These are phyloP conservation scores for Zaprionus kolodkinae DNA, from an alignment of 1,140 invertebrate species.

Conservation along the genomic window DNA sequence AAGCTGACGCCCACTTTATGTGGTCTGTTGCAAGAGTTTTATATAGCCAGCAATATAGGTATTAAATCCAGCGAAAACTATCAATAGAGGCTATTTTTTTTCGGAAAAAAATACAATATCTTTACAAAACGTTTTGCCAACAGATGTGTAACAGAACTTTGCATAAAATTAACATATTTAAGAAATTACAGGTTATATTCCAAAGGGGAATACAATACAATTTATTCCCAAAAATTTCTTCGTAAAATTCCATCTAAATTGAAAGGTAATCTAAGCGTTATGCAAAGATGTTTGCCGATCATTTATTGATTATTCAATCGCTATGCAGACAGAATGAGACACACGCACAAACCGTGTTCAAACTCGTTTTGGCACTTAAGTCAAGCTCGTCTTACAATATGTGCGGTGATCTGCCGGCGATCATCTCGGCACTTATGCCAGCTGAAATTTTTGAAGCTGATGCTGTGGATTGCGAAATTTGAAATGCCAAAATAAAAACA, in stretches of 20 bases:
- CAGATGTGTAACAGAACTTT: neutral
- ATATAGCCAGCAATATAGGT: neutral
- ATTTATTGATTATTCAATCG: constrained; percentile 15
- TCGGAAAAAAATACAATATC: no score
- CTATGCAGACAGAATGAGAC: constrained; percentile 7
- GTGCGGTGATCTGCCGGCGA: constrained; percentile 14
- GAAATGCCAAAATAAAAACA: constrained; percentile 1
- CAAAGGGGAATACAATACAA: neutral
- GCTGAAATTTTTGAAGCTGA: neutral
- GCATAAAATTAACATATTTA: neutral
- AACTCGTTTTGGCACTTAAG: constrained; percentile 56
- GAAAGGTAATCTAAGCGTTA: constrained; percentile 10
- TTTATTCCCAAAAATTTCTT: neutral
- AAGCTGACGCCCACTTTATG: constrained; percentile 40
- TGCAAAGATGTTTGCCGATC: constrained; percentile 12
- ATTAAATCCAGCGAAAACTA: neutral
- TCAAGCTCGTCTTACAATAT: constrained; percentile 37
- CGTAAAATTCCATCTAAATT: constrained; percentile 1
- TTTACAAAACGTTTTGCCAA: neutral
- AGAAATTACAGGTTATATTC: neutral
- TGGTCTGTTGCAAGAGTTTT: constrained; percentile 23
- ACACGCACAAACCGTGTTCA: neutral
- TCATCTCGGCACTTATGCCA: constrained; percentile 3
- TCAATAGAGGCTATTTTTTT: neutral
- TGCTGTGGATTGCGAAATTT: neutral